A percentile compares a stretch with the other conserved stretches of the same genome.
Evolutionary conservation across 2,888 invertebrate genomes (phyloP).

Genomic region (Morpho helenor): DNA sequence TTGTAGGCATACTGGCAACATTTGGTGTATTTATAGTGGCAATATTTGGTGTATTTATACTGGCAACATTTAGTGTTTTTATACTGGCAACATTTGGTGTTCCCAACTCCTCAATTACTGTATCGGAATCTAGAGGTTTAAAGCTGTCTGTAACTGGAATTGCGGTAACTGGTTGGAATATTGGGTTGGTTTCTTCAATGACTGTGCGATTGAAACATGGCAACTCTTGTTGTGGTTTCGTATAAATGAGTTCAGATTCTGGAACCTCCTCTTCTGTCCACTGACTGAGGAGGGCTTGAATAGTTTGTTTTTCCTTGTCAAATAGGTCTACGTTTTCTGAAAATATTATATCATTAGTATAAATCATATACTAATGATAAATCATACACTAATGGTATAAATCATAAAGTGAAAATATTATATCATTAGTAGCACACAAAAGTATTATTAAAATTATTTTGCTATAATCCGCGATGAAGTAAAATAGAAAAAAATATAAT

Average conservation of each 20-base stretch:
- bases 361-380: too few species aligned
- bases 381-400: too few species aligned
- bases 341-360: too few species aligned
- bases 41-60: too few species aligned
- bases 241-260: slow-evolving; percentile 43
- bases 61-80: too few species aligned
- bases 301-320: slow-evolving; percentile 62
- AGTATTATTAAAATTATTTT: too few species aligned
- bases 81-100: slow-evolving; percentile 17
- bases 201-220: slow-evolving; percentile 61
- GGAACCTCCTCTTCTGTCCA: slow-evolving; percentile 72
- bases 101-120: slow-evolving; percentile 55
- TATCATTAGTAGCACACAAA: too few species aligned
- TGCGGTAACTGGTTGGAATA: slow-evolving; percentile 60
- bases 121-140: slow-evolving; percentile 42
- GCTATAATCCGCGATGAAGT: too few species aligned
- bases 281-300: slow-evolving; percentile 66
- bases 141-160: slow-evolving; percentile 42
- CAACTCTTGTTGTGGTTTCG: slow-evolving; percentile 40
- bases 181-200: slow-evolving; percentile 62
- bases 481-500: too few species aligned
- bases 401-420: too few species aligned
- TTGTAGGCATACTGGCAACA: neutral
- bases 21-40: slow-evolving; percentile 15
- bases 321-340: slow-evolving; percentile 65